Evolutionary conservation across 1,140 invertebrate genomes (phyloP).

Genomic region (Diorhabda sublineata): DNA sequence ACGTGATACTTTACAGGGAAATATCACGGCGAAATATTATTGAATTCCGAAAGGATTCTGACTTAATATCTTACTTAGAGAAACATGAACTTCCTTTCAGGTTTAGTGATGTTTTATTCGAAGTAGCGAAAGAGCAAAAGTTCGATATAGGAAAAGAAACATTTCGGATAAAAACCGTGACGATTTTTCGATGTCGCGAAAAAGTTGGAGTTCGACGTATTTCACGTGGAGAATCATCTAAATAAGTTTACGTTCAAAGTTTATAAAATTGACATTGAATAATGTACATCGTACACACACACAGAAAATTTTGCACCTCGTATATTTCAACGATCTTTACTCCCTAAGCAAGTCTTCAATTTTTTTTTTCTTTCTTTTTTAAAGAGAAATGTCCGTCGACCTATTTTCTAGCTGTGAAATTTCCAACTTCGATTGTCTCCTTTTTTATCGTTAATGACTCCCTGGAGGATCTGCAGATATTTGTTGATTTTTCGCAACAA

Average conservation of each 20-base stretch:
- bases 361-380: too few species aligned
- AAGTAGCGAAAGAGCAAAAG: not conserved
- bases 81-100: not conserved
- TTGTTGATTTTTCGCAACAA: conserved; percentile 2
- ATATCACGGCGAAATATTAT: not conserved
- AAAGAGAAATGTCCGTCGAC: too few species aligned
- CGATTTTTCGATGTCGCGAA: not conserved
- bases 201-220: not conserved
- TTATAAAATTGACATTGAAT: too few species aligned
- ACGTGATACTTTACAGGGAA: too few species aligned
- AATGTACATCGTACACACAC: too few species aligned
- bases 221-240: too few species aligned
- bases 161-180: not conserved
- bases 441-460: conserved; percentile 2
- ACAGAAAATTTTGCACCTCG: too few species aligned
- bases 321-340: too few species aligned
- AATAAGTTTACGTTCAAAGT: too few species aligned
- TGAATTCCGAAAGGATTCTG: not conserved
- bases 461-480: not conserved
- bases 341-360: too few species aligned
- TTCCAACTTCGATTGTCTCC: not conserved
- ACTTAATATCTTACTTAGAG: conserved; percentile 1
- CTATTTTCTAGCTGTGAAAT: too few species aligned
- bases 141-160: not conserved
- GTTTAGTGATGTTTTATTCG: not conserved